Conservation (phyloP, 2,113 vertebrate genomes). For the Xenotilapia caudafasciata region DNA sequence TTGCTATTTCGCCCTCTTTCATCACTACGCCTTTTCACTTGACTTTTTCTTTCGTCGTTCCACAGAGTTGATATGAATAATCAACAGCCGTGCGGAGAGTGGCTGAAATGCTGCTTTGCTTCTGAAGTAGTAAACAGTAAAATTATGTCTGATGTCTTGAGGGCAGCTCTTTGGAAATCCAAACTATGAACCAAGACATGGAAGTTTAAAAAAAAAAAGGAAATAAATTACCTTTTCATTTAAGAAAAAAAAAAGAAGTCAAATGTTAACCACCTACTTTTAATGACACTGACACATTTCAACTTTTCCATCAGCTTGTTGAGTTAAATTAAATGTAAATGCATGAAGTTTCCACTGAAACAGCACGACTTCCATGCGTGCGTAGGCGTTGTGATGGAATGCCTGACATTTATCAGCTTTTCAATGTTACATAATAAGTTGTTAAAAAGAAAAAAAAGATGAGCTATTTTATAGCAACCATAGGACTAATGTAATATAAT, state of each 20-base stretch:
- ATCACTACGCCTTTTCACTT: constrained; percentile 49
- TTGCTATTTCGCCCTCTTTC: constrained; percentile 56
- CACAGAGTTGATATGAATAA: constrained; percentile 47
- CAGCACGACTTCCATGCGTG: neutral
- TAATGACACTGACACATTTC: neutral
- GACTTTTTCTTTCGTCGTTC: constrained; percentile 18
- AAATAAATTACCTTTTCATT: neutral
- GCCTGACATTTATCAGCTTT: neutral
- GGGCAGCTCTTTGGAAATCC: constrained; percentile 4
- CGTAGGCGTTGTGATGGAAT: neutral
- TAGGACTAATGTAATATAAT: neutral
- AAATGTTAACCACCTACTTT: neutral
- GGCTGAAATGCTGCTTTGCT: constrained; percentile 10
- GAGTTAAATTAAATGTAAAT: neutral
- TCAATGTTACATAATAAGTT: neutral
- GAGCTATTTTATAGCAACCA: neutral
- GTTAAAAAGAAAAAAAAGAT: neutral
- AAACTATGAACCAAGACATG: neutral
- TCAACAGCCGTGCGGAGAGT: constrained; percentile 26
- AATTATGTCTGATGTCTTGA: constrained; percentile 19
- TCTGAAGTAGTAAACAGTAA: constrained; percentile 46
- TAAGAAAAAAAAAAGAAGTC: neutral
- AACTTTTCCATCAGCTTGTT: neutral
- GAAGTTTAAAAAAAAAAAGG: neutral
- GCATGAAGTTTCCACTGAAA: neutral